These are phyloP conservation scores for Acrossocheilus fasciatus DNA, from an alignment of 2,797 vertebrate genomes.

Conservation along the genomic window DNA sequence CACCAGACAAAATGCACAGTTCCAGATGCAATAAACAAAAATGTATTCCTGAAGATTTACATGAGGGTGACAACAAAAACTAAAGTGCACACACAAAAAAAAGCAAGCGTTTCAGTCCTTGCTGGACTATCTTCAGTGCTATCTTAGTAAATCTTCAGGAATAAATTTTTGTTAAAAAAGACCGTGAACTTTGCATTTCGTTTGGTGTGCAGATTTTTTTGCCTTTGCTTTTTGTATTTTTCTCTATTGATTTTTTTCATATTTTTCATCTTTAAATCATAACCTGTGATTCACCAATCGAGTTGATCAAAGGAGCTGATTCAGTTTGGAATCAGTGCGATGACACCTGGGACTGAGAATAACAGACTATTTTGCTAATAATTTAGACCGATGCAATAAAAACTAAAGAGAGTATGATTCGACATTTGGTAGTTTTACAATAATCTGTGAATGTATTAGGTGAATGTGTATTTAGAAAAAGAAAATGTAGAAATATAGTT, in stretches of 20 bases:
- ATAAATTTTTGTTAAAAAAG: too few relatives aligned
- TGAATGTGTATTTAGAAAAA: background rate
- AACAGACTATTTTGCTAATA: background rate
- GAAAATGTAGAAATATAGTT: background rate
- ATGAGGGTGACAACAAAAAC: too few relatives aligned
- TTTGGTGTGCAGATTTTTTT: too few relatives aligned
- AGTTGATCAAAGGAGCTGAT: background rate
- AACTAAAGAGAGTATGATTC: background rate
- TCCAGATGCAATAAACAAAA: too few relatives aligned
- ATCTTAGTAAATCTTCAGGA: background rate
- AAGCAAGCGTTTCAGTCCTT: too few relatives aligned
- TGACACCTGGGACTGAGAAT: background rate
- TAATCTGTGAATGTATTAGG: background rate
- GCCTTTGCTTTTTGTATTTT: background rate
- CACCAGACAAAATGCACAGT: too few relatives aligned
- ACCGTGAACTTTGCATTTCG: too few relatives aligned
- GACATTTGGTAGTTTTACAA: too few relatives aligned
- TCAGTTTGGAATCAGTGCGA: background rate
- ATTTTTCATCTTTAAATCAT: background rate
- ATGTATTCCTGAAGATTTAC: too few relatives aligned
- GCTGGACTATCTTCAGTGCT: too few relatives aligned
- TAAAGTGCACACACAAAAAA: too few relatives aligned
- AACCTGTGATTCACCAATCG: background rate
- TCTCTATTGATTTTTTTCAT: background rate
- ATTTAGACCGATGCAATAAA: background rate